Evolutionary conservation across 2,113 vertebrate species (phyloP), one percentile per base, ranked within the genome.

Genomic region (Corythaixoides concolor): DNA sequence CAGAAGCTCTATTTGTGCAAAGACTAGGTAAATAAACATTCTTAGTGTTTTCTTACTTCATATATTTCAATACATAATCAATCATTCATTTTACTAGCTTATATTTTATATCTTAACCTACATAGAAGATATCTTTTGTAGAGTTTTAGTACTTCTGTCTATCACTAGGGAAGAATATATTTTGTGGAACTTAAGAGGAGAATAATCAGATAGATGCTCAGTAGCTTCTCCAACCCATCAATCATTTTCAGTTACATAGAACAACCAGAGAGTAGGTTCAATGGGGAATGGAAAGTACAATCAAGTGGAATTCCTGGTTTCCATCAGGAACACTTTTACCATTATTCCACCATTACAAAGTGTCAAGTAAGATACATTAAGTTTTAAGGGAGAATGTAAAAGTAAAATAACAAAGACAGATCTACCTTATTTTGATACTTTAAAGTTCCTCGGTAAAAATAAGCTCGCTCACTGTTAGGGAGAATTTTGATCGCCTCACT

Each of bases 351-450:
- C 11, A 56, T 50, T 73, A 16, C 22, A 18, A 72, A 66, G 52
- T 37, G 14, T 33, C 28, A 75, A 83, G 50, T 43, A 68, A 67
- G 35, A 63, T 45, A 41, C 8, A 32, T 18, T 43, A 59, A 15
- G 19, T 73, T 50, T 63, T 81, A 76, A 59, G 30, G 30, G 18
- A 86, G 45, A 89, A 85, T 17, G 9, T 20, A 56, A n/a, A 62
- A 60, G 27, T n/a, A 62, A 7, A 79, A 62, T 58, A 74, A 17
- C 14, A 85, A 63, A 81, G 21, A 66, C 6, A 27, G 59, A 50
- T 95, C 83, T 90, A 98, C 98, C 97, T 96, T 98, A 72, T 95
- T 98, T 88, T 97, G 96, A 93, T 97, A 98, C 93, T 98, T 98
- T 79, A 99, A 95, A 92, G 97, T 97, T 78, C 98, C 98, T 98